Percentiles rank a stretch among this genome's conserved stretches.
These are phyloP conservation scores for Watsonalla cultraria DNA, from an alignment of 2,888 invertebrate genomes.

Conservation along the genomic window DNA sequence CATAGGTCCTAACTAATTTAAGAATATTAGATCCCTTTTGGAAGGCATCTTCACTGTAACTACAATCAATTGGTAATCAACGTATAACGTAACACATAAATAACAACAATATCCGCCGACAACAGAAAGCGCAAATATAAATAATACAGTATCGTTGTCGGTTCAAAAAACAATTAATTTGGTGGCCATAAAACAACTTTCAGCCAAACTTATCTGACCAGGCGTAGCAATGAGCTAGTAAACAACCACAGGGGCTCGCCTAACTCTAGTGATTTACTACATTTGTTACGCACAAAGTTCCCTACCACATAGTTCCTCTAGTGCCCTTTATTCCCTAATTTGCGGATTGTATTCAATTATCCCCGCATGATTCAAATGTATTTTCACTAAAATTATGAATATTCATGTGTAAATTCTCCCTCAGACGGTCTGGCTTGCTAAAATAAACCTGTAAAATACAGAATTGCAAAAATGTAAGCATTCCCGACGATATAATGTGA, in stretches of 20 bases:
- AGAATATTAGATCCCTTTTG: too few species aligned
- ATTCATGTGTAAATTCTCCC: conserved; percentile 8
- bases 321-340: conserved; percentile 1
- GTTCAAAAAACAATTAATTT: conserved; percentile 5
- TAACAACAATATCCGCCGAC: not conserved
- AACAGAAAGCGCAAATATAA: conserved; percentile 16
- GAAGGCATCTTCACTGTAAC: not conserved
- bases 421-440: conserved; percentile 9
- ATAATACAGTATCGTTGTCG: conserved; percentile 20
- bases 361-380: conserved; percentile 1
- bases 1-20: too few species aligned
- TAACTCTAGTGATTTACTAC: conserved; percentile 9
- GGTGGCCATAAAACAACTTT: not conserved
- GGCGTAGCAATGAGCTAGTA: conserved; percentile 30
- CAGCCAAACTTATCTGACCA: conserved; percentile 26
- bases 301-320: conserved; percentile 11
- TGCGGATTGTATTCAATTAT: not conserved
- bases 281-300: conserved; percentile 6
- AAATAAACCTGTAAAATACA: conserved; percentile 7
- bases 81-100: not conserved
- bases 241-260: conserved; percentile 23
- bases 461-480: not conserved
- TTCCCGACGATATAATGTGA: too few species aligned
- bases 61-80: not conserved
- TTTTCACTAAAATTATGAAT: conserved; percentile 7